Evolutionary conservation across 2,797 vertebrate species (phyloP).

Genomic region (Astyanax mexicanus): DNA sequence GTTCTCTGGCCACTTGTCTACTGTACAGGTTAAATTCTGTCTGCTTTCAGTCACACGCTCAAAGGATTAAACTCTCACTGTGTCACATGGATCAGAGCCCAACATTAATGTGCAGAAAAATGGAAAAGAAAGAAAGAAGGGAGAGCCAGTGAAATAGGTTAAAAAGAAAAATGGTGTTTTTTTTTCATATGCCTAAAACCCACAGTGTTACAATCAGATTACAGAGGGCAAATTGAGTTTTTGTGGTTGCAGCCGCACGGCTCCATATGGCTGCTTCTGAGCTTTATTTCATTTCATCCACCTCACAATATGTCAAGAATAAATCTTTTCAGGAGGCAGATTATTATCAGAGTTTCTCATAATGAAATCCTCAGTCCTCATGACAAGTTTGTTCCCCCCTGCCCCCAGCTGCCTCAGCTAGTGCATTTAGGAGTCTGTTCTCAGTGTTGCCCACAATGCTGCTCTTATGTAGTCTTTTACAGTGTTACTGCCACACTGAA

Average conservation of each 20-base stretch:
- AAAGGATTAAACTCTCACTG: not conserved
- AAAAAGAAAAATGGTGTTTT: not conserved
- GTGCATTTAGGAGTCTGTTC: not conserved
- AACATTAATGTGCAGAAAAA: not conserved
- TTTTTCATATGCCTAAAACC: not conserved
- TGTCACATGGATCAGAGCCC: not conserved
- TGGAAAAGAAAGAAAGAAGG: not conserved
- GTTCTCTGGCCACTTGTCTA: no score
- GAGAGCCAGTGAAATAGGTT: not conserved
- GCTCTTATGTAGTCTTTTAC: not conserved
- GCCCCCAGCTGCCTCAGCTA: not conserved
- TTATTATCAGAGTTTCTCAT: constrained; percentile 6
- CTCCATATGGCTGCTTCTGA: constrained; percentile 14
- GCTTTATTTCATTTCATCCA: constrained; percentile 12
- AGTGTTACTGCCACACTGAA: not conserved
- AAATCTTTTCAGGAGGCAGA: not conserved
- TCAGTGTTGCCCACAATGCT: not conserved
- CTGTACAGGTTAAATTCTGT: not conserved
- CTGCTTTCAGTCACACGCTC: not conserved
- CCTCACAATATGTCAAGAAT: constrained; percentile 5
- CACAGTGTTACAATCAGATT: not conserved
- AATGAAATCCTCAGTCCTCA: constrained; percentile 11
- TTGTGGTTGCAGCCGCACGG: not conserved
- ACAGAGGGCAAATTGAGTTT: constrained; percentile 36
- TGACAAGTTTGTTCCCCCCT: not conserved